Evolutionary conservation across 2,888 invertebrate species (phyloP).

Genomic region (Antitype chi): DNA sequence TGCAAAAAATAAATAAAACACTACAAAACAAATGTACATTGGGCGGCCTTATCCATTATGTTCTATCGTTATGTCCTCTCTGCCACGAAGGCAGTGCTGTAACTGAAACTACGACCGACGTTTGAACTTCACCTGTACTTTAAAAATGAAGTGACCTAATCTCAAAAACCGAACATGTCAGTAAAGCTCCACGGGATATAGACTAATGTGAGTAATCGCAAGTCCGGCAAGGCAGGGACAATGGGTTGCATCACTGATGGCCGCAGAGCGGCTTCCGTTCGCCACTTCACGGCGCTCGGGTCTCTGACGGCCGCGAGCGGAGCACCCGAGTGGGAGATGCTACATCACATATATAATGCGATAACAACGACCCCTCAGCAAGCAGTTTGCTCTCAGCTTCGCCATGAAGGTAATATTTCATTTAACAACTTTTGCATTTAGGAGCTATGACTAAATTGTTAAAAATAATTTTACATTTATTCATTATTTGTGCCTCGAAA

Average conservation of each 20-base stretch:
- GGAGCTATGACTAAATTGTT: not conserved
- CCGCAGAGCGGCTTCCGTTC: conserved; percentile 85
- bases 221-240: conserved; percentile 77
- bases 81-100: not conserved
- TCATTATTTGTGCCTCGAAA: conserved; percentile 1
- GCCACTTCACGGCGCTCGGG: conserved; percentile 78
- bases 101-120: no score
- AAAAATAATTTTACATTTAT: not conserved
- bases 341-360: conserved; percentile 84
- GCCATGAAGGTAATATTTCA: conserved; percentile 85
- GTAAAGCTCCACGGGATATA: conserved; percentile 42
- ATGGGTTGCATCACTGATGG: conserved; percentile 83
- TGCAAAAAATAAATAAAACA: not conserved
- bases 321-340: conserved; percentile 83
- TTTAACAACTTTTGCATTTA: conserved; percentile 39
- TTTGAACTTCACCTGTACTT: not conserved
- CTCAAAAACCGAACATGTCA: conserved; percentile 7
- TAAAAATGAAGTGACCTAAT: conserved; percentile 1
- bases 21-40: not conserved
- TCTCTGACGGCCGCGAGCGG: conserved; percentile 66
- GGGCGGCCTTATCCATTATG: not conserved
- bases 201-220: conserved; percentile 30
- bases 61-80: not conserved
- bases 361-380: conserved; percentile 80
- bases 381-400: conserved; percentile 87